Conservation (phyloP, 2,888 invertebrate species). For the Cheilosia pagana region DNA sequence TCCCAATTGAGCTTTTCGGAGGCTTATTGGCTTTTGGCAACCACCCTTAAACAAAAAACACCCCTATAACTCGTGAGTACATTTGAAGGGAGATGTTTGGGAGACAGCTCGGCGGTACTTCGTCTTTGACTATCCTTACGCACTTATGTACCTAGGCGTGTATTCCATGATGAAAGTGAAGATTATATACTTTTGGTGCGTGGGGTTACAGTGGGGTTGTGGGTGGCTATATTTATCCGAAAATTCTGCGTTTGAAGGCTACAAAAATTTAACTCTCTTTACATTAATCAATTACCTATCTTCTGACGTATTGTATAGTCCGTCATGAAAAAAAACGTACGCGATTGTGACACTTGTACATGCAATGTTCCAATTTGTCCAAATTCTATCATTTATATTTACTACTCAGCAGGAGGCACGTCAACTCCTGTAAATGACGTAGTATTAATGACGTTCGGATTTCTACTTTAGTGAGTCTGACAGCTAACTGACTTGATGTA, state of each 20-base stretch:
- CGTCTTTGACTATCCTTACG: conserved; percentile 29
- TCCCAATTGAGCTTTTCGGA: conserved; percentile 11
- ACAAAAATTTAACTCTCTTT: too few relatives aligned
- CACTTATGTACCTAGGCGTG: neutral
- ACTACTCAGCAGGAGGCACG: too few relatives aligned
- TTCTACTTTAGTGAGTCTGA: too few relatives aligned
- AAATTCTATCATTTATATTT: too few relatives aligned
- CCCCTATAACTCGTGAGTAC: neutral
- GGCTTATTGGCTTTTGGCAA: neutral
- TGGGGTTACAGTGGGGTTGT: conserved; percentile 10
- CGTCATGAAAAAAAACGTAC: too few relatives aligned
- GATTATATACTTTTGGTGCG: neutral
- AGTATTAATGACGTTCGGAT: too few relatives aligned
- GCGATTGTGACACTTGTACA: too few relatives aligned
- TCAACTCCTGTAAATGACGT: too few relatives aligned
- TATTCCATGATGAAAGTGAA: neutral
- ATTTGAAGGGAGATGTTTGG: neutral
- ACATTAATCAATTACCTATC: too few relatives aligned
- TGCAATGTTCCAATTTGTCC: too few relatives aligned
- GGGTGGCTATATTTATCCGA: neutral
- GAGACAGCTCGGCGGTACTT: conserved; percentile 32
- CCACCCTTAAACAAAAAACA: neutral
- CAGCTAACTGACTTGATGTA: too few relatives aligned
- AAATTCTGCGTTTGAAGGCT: neutral
- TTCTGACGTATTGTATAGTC: too few relatives aligned